phyloP scores from a whole-genome alignment of 2,797 vertebrate genomes.

The Sphenodon punctatus region DNA sequence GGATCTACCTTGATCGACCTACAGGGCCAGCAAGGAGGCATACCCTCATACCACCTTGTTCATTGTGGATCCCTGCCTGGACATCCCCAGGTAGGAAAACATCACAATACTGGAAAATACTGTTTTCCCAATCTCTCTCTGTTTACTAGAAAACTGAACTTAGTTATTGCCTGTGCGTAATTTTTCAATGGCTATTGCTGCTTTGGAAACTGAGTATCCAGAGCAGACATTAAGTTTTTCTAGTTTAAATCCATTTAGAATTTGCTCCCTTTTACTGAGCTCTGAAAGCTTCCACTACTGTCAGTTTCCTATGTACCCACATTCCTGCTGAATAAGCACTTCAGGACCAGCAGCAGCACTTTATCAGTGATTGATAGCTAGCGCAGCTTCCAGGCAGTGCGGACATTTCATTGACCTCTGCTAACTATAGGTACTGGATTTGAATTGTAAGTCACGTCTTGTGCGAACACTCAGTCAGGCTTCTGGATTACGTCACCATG shows the following conservation, averaged over 20 bases:
- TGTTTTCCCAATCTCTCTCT: neutral
- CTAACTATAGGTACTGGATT: constrained; percentile 49
- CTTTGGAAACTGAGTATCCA: constrained; percentile 8
- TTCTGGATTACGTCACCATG: constrained; percentile 28
- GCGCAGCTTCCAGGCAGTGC: constrained; percentile 44
- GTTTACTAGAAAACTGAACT: neutral
- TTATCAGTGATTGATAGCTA: constrained; percentile 53
- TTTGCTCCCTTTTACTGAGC: neutral
- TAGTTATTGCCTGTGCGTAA: neutral
- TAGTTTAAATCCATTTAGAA: constrained; percentile 21
- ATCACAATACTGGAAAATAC: neutral
- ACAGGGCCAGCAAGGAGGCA: neutral
- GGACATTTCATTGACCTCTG: constrained; percentile 56
- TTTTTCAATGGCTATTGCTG: neutral
- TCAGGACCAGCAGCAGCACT: constrained; percentile 17
- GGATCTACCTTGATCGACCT: neutral
- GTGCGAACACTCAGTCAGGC: constrained; percentile 47
- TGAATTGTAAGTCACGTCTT: constrained; percentile 48
- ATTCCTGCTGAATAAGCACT: constrained; percentile 51
- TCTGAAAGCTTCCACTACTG: neutral
- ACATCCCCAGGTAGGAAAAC: neutral
- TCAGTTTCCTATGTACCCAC: neutral
- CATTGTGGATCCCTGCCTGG: neutral
- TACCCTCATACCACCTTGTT: neutral
- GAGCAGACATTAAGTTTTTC: constrained; percentile 13